phyloP scores from a whole-genome alignment of 2,797 vertebrate genomes.

The Kryptolebias ocellatus region DNA sequence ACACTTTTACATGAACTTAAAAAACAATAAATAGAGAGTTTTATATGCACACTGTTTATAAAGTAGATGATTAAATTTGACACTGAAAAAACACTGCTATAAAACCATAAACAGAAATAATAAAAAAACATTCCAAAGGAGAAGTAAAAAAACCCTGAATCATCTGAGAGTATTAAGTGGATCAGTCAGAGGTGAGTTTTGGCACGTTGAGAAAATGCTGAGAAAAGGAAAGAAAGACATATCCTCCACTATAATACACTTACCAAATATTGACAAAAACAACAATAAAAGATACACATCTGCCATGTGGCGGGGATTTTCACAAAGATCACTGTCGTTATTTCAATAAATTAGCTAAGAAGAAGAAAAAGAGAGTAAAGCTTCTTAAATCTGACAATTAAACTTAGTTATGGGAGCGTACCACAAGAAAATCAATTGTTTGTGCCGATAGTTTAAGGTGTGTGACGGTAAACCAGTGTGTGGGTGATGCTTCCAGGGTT shows the following conservation, averaged over 20 bases:
- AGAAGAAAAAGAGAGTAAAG: background rate
- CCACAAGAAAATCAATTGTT: slow-evolving; percentile 38
- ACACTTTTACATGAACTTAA: background rate
- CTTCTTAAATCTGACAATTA: slow-evolving; percentile 37
- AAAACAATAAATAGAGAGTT: too few species aligned
- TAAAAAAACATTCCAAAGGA: background rate
- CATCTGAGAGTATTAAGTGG: too few species aligned
- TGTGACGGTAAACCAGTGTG: slow-evolving; percentile 26
- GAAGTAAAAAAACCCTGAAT: background rate
- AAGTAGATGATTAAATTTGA: too few species aligned
- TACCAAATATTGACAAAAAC: background rate
- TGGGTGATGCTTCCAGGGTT: slow-evolving; percentile 8
- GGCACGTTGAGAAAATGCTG: background rate
- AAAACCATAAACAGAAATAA: too few species aligned
- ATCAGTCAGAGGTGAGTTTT: slow-evolving; percentile 28
- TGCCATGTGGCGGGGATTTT: background rate
- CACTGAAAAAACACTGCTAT: too few species aligned
- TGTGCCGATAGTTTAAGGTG: slow-evolving; percentile 12
- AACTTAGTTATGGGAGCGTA: slow-evolving; percentile 12
- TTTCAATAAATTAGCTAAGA: background rate
- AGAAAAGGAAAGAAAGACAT: background rate
- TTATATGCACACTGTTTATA: too few species aligned
- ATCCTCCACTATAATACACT: background rate
- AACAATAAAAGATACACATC: background rate
- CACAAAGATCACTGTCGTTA: background rate